Conservation (phyloP, 2,888 invertebrate species). For the Acronicta aceris region DNA sequence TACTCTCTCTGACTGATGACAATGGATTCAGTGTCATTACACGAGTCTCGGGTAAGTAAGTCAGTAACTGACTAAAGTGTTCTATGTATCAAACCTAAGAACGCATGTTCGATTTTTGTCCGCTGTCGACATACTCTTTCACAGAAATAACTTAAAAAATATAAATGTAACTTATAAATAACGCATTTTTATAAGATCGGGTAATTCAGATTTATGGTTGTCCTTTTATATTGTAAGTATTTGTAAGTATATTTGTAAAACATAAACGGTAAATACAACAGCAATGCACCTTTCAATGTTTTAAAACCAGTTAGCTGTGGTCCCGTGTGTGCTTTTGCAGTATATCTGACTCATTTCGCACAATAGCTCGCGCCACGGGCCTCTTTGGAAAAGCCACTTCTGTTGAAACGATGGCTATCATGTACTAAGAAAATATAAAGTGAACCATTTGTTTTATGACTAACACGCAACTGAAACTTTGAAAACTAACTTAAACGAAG, state of each 20-base stretch:
- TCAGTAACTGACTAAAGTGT: no score
- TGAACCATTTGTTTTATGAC: slow-evolving; percentile 61
- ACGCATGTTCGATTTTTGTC: no score
- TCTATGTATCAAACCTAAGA: no score
- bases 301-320: slow-evolving; percentile 53
- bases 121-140: no score
- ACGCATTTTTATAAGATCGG: no score
- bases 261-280: slow-evolving; percentile 18
- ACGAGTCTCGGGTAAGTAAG: no score
- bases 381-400: slow-evolving; percentile 66
- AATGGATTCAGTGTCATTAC: no score
- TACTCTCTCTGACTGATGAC: no score
- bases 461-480: slow-evolving; percentile 54
- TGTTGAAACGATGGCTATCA: slow-evolving; percentile 65
- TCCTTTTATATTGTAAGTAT: no score
- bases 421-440: slow-evolving; percentile 62
- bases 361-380: slow-evolving; percentile 68
- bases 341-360: slow-evolving; percentile 69
- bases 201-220: no score
- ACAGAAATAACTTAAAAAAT: no score
- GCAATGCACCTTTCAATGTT: slow-evolving; percentile 40
- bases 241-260: background rate
- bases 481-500: slow-evolving; percentile 20
- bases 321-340: slow-evolving; percentile 67
- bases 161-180: no score